These are phyloP conservation scores for Polymixis flavicincta DNA, from an alignment of 2,888 invertebrate genomes.

Conservation along the genomic window DNA sequence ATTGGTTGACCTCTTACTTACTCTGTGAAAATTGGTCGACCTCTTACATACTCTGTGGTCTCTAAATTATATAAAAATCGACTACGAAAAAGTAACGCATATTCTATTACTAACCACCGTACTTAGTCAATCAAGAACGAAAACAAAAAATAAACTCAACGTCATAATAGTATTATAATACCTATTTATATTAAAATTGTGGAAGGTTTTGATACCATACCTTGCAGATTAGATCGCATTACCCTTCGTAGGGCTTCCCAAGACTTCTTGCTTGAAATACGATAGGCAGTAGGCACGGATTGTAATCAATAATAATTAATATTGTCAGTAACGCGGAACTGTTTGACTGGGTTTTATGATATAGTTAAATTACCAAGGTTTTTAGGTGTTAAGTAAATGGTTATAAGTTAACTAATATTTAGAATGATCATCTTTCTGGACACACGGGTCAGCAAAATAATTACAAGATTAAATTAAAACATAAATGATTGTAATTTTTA, in stretches of 20 bases:
- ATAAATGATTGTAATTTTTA: no score
- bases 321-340: constrained; percentile 36
- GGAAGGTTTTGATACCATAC: constrained; percentile 66
- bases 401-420: neutral
- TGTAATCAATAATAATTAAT: constrained; percentile 63
- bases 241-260: constrained; percentile 78
- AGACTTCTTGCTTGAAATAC: constrained; percentile 77
- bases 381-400: neutral
- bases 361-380: constrained; percentile 14
- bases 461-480: no score
- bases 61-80: no score
- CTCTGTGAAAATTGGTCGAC: no score
- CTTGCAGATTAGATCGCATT: constrained; percentile 79
- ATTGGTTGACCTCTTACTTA: no score
- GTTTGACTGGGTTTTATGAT: neutral
- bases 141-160: neutral
- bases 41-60: no score
- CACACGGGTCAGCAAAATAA: no score
- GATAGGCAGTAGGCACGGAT: constrained; percentile 67
- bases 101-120: no score
- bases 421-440: no score
- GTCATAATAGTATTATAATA: constrained; percentile 7
- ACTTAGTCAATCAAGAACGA: neutral
- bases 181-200: constrained; percentile 33
- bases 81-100: no score